phyloP scores from a whole-genome alignment of 1,140 invertebrate species.

The Drosophila arizonae region DNA sequence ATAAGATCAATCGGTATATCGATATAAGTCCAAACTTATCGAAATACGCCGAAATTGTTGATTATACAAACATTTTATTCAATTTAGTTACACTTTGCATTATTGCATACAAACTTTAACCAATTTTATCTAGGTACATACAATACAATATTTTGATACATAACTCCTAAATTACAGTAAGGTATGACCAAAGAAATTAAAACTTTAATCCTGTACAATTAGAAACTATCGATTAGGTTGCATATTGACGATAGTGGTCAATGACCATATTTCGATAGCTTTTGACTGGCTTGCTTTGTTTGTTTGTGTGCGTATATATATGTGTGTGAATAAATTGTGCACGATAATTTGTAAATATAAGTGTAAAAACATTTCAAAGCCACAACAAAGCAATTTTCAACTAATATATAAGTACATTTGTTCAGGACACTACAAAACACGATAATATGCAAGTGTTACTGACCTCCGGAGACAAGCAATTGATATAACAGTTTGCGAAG shows the following conservation, averaged over 20 bases:
- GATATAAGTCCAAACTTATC: neutral
- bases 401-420: too few species aligned
- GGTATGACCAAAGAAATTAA: neutral
- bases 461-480: neutral
- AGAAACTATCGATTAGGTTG: constrained; percentile 8
- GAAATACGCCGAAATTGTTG: neutral
- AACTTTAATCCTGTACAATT: neutral
- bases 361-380: neutral
- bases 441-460: neutral
- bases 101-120: too few species aligned
- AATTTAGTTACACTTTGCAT: too few species aligned
- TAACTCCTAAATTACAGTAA: neutral
- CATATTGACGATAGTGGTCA: neutral
- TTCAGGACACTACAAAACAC: neutral
- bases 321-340: constrained; percentile 11
- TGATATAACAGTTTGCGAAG: constrained; percentile 10
- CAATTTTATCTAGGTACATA: too few species aligned
- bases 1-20: neutral
- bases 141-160: neutral
- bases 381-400: neutral
- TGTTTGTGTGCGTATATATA: constrained; percentile 20
- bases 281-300: constrained; percentile 7
- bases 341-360: constrained; percentile 23
- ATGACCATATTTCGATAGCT: constrained; percentile 13
- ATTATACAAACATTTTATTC: neutral